Percentiles rank a stretch among this genome's conserved stretches.
Conservation (phyloP, 35 echinoderm and acorn worm species). For the Stichopus chloronotus region DNA sequence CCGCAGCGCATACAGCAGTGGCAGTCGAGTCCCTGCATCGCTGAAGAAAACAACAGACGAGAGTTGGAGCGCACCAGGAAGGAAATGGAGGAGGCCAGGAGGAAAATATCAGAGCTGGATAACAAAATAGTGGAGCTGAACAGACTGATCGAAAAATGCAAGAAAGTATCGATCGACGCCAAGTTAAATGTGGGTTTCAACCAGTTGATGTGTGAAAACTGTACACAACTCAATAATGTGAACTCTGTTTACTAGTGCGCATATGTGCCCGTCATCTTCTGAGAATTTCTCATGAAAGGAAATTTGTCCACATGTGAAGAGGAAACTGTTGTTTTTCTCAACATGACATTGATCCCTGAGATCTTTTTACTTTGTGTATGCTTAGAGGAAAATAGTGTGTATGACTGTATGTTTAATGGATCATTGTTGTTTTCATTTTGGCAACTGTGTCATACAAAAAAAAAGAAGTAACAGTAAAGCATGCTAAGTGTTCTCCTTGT, state of each 20-base stretch:
- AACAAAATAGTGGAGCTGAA: slow-evolving; percentile 82
- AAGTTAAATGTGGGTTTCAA: slow-evolving; percentile 65
- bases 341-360: too few species aligned
- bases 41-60: slow-evolving; percentile 85
- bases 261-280: neutral
- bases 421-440: too few species aligned
- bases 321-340: too few species aligned
- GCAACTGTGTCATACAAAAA: too few species aligned
- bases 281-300: neutral
- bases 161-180: slow-evolving; percentile 67
- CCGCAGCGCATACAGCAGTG: slow-evolving; percentile 92
- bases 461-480: too few species aligned
- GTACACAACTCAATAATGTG: neutral
- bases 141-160: slow-evolving; percentile 70
- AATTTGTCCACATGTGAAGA: neutral
- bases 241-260: neutral
- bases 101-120: slow-evolving; percentile 90
- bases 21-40: slow-evolving; percentile 92
- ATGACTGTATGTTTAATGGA: too few species aligned
- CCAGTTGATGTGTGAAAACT: neutral
- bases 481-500: too few species aligned
- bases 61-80: slow-evolving; percentile 73
- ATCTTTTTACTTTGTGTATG: too few species aligned
- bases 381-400: too few species aligned
- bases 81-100: slow-evolving; percentile 88